These are phyloP conservation scores for Stenchaetothrips biformis DNA, from an alignment of 2,888 invertebrate genomes.

Conservation along the genomic window DNA sequence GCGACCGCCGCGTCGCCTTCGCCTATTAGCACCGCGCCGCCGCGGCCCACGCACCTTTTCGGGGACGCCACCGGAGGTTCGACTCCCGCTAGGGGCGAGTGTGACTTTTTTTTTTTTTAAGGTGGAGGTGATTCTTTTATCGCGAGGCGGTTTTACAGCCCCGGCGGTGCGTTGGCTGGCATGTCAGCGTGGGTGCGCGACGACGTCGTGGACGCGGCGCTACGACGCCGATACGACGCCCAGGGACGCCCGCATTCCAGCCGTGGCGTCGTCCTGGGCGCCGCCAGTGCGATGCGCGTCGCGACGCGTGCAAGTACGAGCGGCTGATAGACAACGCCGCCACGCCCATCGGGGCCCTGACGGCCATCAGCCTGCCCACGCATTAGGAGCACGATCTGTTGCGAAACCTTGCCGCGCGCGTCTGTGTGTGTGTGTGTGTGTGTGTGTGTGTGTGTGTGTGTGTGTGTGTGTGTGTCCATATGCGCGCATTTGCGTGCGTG, in stretches of 20 bases:
- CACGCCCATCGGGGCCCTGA: not conserved
- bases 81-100: too few relatives aligned
- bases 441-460: constrained; percentile 11
- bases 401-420: not conserved
- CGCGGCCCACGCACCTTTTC: too few relatives aligned
- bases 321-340: not conserved
- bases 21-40: too few relatives aligned
- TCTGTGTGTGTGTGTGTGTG: not conserved
- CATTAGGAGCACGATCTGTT: not conserved
- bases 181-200: too few relatives aligned
- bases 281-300: not conserved
- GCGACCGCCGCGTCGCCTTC: too few relatives aligned
- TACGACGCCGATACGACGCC: too few relatives aligned
- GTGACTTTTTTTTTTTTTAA: too few relatives aligned
- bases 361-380: not conserved
- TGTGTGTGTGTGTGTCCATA: not conserved
- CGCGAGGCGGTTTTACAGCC: too few relatives aligned
- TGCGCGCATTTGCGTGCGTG: not conserved
- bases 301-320: not conserved
- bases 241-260: not conserved
- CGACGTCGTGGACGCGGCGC: too few relatives aligned
- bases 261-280: not conserved
- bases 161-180: too few relatives aligned
- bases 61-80: too few relatives aligned
- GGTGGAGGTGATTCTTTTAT: too few relatives aligned